Evolutionary conservation across 2,797 vertebrate species (phyloP), one percentile per base, ranked within the genome.

Genomic region (Dendrocincla fuliginosa): DNA sequence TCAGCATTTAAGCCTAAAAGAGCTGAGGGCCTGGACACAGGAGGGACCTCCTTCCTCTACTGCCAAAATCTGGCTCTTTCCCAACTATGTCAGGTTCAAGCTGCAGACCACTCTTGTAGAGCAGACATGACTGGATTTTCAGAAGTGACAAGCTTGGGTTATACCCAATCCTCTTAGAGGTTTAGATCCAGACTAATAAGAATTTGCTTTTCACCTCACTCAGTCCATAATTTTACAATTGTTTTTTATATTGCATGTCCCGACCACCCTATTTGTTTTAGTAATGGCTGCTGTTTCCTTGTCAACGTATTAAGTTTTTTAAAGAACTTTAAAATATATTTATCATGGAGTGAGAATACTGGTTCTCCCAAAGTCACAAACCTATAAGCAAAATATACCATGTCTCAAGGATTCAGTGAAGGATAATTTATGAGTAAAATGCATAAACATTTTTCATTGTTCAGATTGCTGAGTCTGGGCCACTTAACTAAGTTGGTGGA

Each of bases 11-110:
- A 64, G 27, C 22, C 22, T 28, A 8, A 53, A 46, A 68, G 27
- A 78, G 3, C 57, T 57, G 24, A 67, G 32, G 17, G 59, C 6
- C 8, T 0, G 5, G 33, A 6, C 0, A 0, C 0, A 0, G 10
- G 24, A 13, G 75, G 16, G 18, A 49, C 15, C 10, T 77, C 37
- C 42, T 55, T 78, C 37, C 24, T 88, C 33, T 75, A 1, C 44
- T 60, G 0, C 20, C 18, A 33, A 56, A 30, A 39, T 24, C 32
- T 65, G 28, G 6, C 17, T 49, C 10, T 50, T 50, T 71, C 15
- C 22, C 39, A 70, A 0, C 20, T 68, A 23, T 84, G 32, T 20
- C 69, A 53, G 5, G 27, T 17, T 73, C 44, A 74, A 37, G 16
- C 27, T 65, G 32, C 7, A 11, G 47, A 47, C 13, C 3, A 4